Conservation (phyloP, 2,113 vertebrate genomes). For the Triplophysa tibetana region DNA sequence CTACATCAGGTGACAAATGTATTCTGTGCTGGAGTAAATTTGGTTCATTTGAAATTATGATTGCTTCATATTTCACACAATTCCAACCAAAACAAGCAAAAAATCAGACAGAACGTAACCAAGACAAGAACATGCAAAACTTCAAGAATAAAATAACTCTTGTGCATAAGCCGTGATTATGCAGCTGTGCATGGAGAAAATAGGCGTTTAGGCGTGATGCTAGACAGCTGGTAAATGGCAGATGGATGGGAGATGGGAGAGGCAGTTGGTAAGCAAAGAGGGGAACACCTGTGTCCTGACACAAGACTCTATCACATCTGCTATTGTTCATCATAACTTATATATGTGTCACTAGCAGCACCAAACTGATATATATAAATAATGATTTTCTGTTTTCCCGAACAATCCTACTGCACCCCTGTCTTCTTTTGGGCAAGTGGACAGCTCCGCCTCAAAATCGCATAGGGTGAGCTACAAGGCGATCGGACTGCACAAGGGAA, state of each 20-base stretch:
- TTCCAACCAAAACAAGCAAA: conserved; percentile 34
- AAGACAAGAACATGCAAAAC: conserved; percentile 17
- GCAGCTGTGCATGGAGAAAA: conserved; percentile 11
- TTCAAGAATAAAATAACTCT: conserved; percentile 27
- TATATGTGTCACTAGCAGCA: too few relatives aligned
- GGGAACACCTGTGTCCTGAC: conserved; percentile 59
- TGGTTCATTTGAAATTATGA: conserved; percentile 44
- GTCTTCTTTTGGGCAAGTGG: too few relatives aligned
- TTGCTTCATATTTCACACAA: conserved; percentile 30
- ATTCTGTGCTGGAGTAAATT: conserved; percentile 42
- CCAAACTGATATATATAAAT: too few relatives aligned
- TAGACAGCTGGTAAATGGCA: conserved; percentile 18
- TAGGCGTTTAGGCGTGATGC: conserved; percentile 19
- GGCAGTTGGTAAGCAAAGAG: conserved; percentile 46
- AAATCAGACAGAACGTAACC: neutral
- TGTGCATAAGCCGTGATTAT: conserved; percentile 50
- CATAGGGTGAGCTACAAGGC: too few relatives aligned
- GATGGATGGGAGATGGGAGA: conserved; percentile 29
- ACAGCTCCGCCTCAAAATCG: too few relatives aligned
- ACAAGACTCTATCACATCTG: conserved; percentile 28
- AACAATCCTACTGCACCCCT: too few relatives aligned
- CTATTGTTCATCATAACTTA: conserved; percentile 3
- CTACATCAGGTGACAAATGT: conserved; percentile 34
- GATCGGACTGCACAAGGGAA: too few relatives aligned
- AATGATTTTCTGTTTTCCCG: too few relatives aligned